Evolutionary conservation across 1,140 invertebrate species (phyloP).

Genomic region (Oedothorax gibbosus): DNA sequence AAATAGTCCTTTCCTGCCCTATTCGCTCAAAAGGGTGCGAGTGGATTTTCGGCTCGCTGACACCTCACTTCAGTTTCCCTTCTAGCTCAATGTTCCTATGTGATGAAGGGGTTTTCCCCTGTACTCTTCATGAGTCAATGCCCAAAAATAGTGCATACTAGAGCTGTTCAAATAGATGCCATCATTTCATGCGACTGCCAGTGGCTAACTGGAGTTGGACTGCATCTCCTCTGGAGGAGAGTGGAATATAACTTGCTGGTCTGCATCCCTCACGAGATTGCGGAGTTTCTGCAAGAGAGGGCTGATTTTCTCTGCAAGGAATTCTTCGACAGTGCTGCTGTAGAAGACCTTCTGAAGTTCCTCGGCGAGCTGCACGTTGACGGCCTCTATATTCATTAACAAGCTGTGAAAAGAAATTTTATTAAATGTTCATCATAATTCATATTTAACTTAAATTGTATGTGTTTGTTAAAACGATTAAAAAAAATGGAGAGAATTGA

Average conservation of each 20-base stretch:
- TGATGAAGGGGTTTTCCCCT: too few relatives aligned
- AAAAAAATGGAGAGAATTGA: too few relatives aligned
- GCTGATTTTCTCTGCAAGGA: constrained; percentile 38
- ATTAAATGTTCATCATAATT: neutral
- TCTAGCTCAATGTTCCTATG: too few relatives aligned
- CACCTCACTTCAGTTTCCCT: too few relatives aligned
- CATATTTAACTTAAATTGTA: too few relatives aligned
- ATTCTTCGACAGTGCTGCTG: constrained; percentile 55
- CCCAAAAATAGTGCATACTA: too few relatives aligned
- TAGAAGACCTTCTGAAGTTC: constrained; percentile 47
- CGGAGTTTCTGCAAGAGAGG: constrained; percentile 53
- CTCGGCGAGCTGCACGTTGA: constrained; percentile 43
- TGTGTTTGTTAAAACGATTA: too few relatives aligned
- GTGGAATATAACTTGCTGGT: constrained; percentile 57
- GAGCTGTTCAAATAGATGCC: neutral
- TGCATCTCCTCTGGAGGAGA: constrained; percentile 49
- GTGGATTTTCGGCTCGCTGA: too few relatives aligned
- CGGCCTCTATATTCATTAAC: constrained; percentile 52
- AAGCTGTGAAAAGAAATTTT: constrained; percentile 20
- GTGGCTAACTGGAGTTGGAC: constrained; percentile 37
- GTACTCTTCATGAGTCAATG: too few relatives aligned
- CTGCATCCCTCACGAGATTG: constrained; percentile 54
- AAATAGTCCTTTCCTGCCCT: too few relatives aligned
- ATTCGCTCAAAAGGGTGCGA: too few relatives aligned
- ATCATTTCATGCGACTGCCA: neutral